Conservation (phyloP, 2,888 invertebrate genomes). For the Mesorhabditis belari region DNA sequence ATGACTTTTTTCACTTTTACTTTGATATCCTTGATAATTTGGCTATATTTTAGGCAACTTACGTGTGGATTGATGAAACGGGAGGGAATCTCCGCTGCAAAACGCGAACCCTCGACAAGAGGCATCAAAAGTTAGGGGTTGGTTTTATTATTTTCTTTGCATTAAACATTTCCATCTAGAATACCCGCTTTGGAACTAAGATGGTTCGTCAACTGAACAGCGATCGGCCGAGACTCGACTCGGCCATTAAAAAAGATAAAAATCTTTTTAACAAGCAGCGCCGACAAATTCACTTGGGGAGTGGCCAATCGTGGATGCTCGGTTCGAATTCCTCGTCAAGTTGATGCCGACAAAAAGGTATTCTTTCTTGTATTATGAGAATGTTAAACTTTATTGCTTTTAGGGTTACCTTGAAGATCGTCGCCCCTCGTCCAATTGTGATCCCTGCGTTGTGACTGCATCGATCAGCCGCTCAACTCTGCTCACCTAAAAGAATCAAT, state of each 20-base stretch:
- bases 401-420: constrained; percentile 49
- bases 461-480: constrained; percentile 32
- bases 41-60: constrained; percentile 63
- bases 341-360: constrained; percentile 44
- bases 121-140: constrained; percentile 62
- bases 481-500: constrained; percentile 9
- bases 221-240: constrained; percentile 63
- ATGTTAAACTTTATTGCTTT: constrained; percentile 26
- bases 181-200: constrained; percentile 58
- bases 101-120: constrained; percentile 74
- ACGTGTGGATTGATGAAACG: constrained; percentile 90
- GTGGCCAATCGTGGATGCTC: constrained; percentile 49
- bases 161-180: constrained; percentile 51
- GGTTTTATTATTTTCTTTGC: constrained; percentile 1
- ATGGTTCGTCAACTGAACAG: constrained; percentile 58
- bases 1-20: too few relatives aligned
- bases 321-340: constrained; percentile 51
- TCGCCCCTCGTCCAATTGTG: constrained; percentile 49
- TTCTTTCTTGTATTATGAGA: constrained; percentile 55
- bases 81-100: constrained; percentile 81
- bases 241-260: constrained; percentile 82
- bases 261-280: constrained; percentile 86
- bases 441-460: constrained; percentile 41
- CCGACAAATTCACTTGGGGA: constrained; percentile 78
- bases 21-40: too few relatives aligned